A percentile compares a stretch with the other conserved stretches of the same genome.
Evolutionary conservation across 1,140 invertebrate species (phyloP).

Genomic region (Gonatopus flavifemur): DNA sequence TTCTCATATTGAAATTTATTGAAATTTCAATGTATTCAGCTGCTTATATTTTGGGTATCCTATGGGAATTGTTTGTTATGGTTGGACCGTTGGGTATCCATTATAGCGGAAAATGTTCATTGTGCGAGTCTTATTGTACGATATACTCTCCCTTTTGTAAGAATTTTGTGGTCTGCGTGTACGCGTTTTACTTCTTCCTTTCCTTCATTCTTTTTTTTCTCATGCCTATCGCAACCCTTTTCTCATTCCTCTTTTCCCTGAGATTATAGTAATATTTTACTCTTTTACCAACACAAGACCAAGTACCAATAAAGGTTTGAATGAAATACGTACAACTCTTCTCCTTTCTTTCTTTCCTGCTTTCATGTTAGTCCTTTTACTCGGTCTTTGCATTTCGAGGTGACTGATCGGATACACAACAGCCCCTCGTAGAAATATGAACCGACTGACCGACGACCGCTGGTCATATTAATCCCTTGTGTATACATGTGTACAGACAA

Average conservation of each 20-base stretch:
- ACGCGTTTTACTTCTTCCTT: background rate
- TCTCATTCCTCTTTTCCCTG: conserved; percentile 4
- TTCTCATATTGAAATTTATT: too few species aligned
- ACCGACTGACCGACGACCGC: conserved; percentile 14
- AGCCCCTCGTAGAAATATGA: conserved; percentile 16
- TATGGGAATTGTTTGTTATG: too few species aligned
- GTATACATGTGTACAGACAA: too few species aligned
- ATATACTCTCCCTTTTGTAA: background rate
- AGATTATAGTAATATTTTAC: conserved; percentile 31
- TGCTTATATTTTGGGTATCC: too few species aligned
- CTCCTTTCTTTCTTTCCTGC: too few species aligned
- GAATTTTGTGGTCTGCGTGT: background rate
- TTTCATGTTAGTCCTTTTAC: too few species aligned
- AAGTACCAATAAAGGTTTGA: conserved; percentile 10
- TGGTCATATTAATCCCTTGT: conserved; percentile 1
- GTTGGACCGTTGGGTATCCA: too few species aligned
- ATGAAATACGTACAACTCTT: too few species aligned
- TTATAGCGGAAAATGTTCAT: too few species aligned
- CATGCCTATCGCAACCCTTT: background rate
- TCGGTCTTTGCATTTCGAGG: conserved; percentile 28
- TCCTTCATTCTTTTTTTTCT: too few species aligned
- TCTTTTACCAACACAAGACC: conserved; percentile 1
- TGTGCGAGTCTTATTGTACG: too few species aligned
- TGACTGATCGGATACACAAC: conserved; percentile 26
- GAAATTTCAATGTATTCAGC: too few species aligned